phyloP scores from a whole-genome alignment of 1,140 invertebrate genomes.

The Hesperophylax magnus region DNA sequence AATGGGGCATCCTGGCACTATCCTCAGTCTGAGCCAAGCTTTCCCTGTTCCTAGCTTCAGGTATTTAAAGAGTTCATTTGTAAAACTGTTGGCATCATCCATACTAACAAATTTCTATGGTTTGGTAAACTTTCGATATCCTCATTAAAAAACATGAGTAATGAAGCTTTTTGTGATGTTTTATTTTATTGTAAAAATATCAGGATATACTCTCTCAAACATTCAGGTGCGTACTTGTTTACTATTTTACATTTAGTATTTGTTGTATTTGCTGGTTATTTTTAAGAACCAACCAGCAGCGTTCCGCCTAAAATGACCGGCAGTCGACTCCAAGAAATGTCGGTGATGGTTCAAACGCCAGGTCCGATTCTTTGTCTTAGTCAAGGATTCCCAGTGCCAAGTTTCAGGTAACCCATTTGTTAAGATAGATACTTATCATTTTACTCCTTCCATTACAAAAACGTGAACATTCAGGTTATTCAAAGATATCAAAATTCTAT shows the following conservation, averaged over 20 bases:
- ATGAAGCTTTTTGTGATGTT: neutral
- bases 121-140: too few relatives aligned
- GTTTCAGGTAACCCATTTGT: constrained; percentile 69
- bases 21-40: constrained; percentile 75
- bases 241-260: neutral
- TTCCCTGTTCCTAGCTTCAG: constrained; percentile 77
- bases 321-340: constrained; percentile 70
- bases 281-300: constrained; percentile 78
- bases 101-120: too few relatives aligned
- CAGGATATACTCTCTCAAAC: neutral
- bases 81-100: too few relatives aligned
- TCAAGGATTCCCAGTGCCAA: constrained; percentile 75
- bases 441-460: too few relatives aligned
- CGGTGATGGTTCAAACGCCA: constrained; percentile 60
- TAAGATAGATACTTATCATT: too few relatives aligned
- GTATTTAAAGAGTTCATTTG: constrained; percentile 59
- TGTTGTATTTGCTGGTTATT: constrained; percentile 21
- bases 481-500: too few relatives aligned
- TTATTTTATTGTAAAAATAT: neutral
- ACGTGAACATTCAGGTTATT: too few relatives aligned
- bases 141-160: neutral
- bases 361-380: constrained; percentile 74
- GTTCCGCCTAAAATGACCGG: constrained; percentile 76
- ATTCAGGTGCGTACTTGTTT: constrained; percentile 35
- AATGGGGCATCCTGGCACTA: constrained; percentile 65